Percentiles rank a stretch among this genome's conserved stretches.
Conservation (phyloP, 2,113 vertebrate genomes). For the Passer domesticus region DNA sequence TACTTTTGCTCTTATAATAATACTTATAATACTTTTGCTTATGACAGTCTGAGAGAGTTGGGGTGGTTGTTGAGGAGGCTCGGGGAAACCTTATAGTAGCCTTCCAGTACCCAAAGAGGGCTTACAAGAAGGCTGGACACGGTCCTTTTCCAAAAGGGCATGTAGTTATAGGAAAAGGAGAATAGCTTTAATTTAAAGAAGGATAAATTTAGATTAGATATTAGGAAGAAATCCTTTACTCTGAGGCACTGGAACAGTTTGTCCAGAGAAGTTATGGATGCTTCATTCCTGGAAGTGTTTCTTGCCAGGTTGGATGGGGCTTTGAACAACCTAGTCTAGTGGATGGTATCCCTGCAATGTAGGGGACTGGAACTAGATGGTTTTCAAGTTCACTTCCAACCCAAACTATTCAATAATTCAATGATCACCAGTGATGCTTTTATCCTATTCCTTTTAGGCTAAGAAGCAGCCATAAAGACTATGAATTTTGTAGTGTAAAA, state of each 20-base stretch:
- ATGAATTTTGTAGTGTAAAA: not conserved
- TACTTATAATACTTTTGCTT: not conserved
- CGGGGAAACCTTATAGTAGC: not conserved
- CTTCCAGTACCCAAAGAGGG: not conserved
- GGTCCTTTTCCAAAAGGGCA: not conserved
- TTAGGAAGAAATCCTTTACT: not conserved
- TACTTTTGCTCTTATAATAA: not conserved
- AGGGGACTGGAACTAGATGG: not conserved
- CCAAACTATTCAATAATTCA: not conserved
- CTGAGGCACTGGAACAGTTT: not conserved
- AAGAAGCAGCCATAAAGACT: not conserved
- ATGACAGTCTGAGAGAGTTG: not conserved
- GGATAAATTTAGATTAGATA: not conserved
- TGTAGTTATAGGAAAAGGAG: not conserved
- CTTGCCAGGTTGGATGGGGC: not conserved
- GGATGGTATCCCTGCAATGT: not conserved
- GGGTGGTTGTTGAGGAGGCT: not conserved
- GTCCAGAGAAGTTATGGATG: not conserved
- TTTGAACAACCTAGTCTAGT: not conserved
- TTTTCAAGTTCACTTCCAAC: not conserved
- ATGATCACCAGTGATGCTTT: not conserved
- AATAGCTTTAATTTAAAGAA: not conserved
- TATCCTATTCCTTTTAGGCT: not conserved
- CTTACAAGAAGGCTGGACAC: not conserved
- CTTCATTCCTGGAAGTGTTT: not conserved